Base-by-base conservation (phyloP, 2,888 invertebrate genomes). In the Caenorhabditis sp. region DNA sequence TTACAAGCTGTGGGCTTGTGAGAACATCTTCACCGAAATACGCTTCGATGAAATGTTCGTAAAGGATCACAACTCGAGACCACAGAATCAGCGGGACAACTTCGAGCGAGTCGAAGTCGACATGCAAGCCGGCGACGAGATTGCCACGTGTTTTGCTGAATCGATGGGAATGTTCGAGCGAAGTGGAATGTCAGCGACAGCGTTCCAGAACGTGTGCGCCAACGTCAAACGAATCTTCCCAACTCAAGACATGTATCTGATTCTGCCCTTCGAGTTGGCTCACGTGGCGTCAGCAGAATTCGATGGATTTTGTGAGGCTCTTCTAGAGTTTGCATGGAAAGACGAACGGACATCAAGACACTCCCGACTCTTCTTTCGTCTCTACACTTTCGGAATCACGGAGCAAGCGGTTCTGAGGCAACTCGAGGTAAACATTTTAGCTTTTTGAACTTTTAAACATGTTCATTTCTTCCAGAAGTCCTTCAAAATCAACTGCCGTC, bases 21-120 rank as follows among this genome's bases (percentile, higher is more conserved):
- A 76, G 35, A 58, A 64, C 22, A 35, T 82, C 16, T 82, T 82
- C 66, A 76, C 75, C 31, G 75, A 75, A 41, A 51, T 76, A 49
- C 72, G 72, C 26, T 76, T 82, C 51, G 82, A 82, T 61, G 64
- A 76, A 58, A 69, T 76, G 54, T 59, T 59, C 51, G 69, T 75
- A 19, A 66, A 49, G 22, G 69, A 80, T 28, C 59, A 58, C 31
- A 47, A 38, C 12, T 31, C 14, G 16, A 68, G 66, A 49, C 58
- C 47, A 28, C 61, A 28, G n/a, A 24, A 28, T 35, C 38, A 61
- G 19, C 61, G 51, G 24, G 75, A 75, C n/a, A 58, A 58, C 24
- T 70, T 77, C 14, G 59, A 69, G n/a, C 69, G 69, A 26, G 77
- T 77, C 8, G 77, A 77, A 70, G 77, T 77, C 51, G 77, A 77